Evolutionary conservation across 2,113 vertebrate genomes (phyloP).

Genomic region (Lethenteron camtschaticum): DNA sequence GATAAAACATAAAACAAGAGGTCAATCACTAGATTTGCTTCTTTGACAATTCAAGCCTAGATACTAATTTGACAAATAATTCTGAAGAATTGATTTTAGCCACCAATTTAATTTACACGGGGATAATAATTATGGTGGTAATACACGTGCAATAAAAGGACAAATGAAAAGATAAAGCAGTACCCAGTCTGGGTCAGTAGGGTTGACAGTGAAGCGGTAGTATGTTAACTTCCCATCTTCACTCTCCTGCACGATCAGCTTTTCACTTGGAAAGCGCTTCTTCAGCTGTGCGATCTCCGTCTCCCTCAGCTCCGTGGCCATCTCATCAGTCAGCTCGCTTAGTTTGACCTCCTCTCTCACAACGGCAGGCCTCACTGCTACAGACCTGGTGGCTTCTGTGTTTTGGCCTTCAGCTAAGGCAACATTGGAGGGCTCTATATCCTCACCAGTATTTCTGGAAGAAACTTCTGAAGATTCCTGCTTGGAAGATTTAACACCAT

Average conservation of each 20-base stretch:
- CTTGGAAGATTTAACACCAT: too few relatives aligned
- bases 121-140: not conserved
- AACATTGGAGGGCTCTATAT: too few relatives aligned
- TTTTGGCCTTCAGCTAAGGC: too few relatives aligned
- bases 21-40: not conserved
- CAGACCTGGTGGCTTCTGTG: too few relatives aligned
- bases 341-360: conserved; percentile 21
- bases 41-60: too few relatives aligned
- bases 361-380: conserved; percentile 8
- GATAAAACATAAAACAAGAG: conserved; percentile 11
- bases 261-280: conserved; percentile 33
- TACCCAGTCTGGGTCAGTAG: conserved; percentile 46
- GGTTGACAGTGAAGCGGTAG: conserved; percentile 25
- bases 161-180: not conserved
- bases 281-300: conserved; percentile 33
- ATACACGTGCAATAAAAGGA: not conserved
- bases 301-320: conserved; percentile 21
- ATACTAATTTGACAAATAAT: too few relatives aligned
- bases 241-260: conserved; percentile 34
- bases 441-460: too few relatives aligned
- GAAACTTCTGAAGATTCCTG: too few relatives aligned
- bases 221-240: conserved; percentile 30
- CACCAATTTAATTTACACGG: not conserved
- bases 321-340: conserved; percentile 26
- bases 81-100: too few relatives aligned